These are phyloP conservation scores for Rattus rattus DNA, from an alignment of 2,113 vertebrate genomes.

Conservation along the genomic window DNA sequence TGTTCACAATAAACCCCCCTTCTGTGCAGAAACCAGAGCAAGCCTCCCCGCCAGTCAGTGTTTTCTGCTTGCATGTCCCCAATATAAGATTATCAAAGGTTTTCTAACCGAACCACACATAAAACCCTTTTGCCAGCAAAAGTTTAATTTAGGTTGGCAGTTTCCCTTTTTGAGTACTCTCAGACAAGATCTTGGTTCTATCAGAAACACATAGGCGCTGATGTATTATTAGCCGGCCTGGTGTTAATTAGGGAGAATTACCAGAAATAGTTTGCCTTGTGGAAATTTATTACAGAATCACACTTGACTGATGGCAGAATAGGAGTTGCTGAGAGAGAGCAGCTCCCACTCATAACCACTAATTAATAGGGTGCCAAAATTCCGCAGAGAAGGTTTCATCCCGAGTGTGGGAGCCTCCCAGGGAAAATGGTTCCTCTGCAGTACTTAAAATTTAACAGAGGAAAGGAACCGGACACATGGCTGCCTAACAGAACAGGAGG, in stretches of 20 bases:
- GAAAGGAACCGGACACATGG: constrained; percentile 78
- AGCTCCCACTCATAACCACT: constrained; percentile 89
- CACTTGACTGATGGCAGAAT: constrained; percentile 88
- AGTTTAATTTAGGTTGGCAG: constrained; percentile 86
- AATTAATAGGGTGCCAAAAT: constrained; percentile 91
- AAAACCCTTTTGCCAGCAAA: constrained; percentile 87
- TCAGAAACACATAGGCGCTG: constrained; percentile 89
- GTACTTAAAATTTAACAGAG: constrained; percentile 87
- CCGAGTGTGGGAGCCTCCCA: constrained; percentile 85
- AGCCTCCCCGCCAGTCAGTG: constrained; percentile 83
- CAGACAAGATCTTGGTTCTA: constrained; percentile 91
- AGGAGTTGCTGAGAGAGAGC: constrained; percentile 89
- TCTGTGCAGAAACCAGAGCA: constrained; percentile 84
- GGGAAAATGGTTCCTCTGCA: constrained; percentile 84
- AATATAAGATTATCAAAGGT: constrained; percentile 86
- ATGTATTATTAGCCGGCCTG: constrained; percentile 89
- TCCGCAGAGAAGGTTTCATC: constrained; percentile 86
- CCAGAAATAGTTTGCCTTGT: constrained; percentile 90
- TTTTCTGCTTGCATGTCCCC: constrained; percentile 84
- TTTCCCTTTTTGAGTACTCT: constrained; percentile 85
- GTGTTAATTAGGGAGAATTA: constrained; percentile 92
- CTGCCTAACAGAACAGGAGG: constrained; percentile 78
- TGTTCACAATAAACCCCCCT: constrained; percentile 89
- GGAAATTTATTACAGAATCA: constrained; percentile 90
- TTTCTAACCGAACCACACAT: constrained; percentile 84